A percentile compares a stretch with the other conserved stretches of the same genome.
These are phyloP conservation scores for Palythoa heliodiscus DNA, from an alignment of 92 coral and sea anemone genomes.

Conservation along the genomic window DNA sequence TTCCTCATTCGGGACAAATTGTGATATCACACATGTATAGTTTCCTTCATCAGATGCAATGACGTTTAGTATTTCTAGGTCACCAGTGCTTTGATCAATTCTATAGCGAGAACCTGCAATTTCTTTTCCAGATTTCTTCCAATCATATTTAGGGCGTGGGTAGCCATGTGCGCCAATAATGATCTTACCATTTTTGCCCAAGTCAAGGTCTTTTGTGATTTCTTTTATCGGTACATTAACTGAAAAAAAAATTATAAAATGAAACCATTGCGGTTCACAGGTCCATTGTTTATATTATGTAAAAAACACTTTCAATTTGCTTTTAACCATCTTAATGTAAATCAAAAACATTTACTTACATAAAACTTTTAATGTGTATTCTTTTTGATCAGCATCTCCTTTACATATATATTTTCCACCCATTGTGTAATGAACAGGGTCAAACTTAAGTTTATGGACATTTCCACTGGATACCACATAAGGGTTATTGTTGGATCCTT, in stretches of 20 bases:
- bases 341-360: background rate
- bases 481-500: background rate
- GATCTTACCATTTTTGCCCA: background rate
- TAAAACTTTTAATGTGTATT: background rate
- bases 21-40: constrained; percentile 5
- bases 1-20: background rate
- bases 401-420: background rate
- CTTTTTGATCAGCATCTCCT: background rate
- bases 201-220: background rate
- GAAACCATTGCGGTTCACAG: too few relatives aligned
- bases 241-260: background rate
- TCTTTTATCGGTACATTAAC: background rate
- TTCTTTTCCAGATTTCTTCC: background rate
- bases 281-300: too few relatives aligned
- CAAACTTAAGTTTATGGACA: background rate
- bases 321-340: too few relatives aligned
- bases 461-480: background rate
- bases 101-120: background rate
- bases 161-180: background rate
- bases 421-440: background rate
- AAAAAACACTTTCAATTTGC: too few relatives aligned
- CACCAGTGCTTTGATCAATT: background rate
- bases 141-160: background rate
- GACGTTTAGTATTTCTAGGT: background rate
- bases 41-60: constrained; percentile 1